Percentiles rank a stretch among this genome's conserved stretches.
Conservation (phyloP, 2,797 vertebrate genomes). For the Mormyrus hasselquistii region DNA sequence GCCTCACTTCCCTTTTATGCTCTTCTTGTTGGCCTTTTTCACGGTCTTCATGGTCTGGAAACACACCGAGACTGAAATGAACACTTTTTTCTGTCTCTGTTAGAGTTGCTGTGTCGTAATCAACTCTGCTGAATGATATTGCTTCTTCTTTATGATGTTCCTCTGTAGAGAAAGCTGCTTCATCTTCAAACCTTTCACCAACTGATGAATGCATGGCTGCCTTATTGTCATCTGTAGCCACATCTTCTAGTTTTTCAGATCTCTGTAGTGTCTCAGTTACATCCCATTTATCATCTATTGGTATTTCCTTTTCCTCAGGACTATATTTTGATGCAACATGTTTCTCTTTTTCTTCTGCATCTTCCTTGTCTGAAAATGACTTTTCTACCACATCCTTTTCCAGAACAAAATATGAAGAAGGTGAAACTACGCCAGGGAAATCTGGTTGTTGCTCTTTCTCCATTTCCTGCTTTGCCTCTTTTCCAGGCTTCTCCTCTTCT, state of each 20-base stretch:
- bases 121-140: constrained; percentile 31
- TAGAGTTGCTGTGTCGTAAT: constrained; percentile 30
- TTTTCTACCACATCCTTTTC: constrained; percentile 45
- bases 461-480: constrained; percentile 61
- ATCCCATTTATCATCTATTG: constrained; percentile 45
- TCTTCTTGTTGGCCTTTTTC: constrained; percentile 46
- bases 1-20: constrained; percentile 67
- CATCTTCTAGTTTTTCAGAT: constrained; percentile 40
- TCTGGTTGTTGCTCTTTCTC: constrained; percentile 55
- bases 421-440: constrained; percentile 53
- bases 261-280: constrained; percentile 43
- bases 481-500: constrained; percentile 46
- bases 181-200: constrained; percentile 24
- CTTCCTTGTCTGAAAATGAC: constrained; percentile 34
- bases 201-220: constrained; percentile 49
- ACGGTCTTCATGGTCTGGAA: constrained; percentile 56
- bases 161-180: constrained; percentile 44
- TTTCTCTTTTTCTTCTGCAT: constrained; percentile 40
- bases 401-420: constrained; percentile 55
- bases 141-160: constrained; percentile 35
- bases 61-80: constrained; percentile 56
- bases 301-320: constrained; percentile 65
- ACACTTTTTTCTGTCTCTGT: constrained; percentile 57
- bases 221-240: constrained; percentile 55
- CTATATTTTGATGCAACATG: constrained; percentile 57